Base-by-base conservation (phyloP, 2,888 invertebrate genomes). In the Lasius platythorax region DNA sequence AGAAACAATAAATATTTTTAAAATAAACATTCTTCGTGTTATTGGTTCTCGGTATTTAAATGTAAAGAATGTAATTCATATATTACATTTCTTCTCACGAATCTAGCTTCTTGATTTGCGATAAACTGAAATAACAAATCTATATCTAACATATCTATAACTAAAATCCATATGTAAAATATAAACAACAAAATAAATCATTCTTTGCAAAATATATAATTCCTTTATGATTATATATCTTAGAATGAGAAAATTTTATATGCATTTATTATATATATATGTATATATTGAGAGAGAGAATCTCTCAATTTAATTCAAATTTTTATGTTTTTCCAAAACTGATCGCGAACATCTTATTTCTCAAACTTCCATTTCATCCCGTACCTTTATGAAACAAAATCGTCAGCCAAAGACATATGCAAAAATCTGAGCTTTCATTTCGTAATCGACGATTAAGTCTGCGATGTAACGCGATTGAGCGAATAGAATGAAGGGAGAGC, bases 401-500 rank as follows among this genome's bases (percentile, higher is more conserved):
- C 30, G 43, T 30, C n/a, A 68, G 18, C 30, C 68, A 28, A 67
- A 56, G 12, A 67, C 2, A 33, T 18, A 28, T 23, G 11, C 46
- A 79, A 78, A 83, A 83, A 70, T 79, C 67, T 18, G 33, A 37
- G 40, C 15, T 46, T 61, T 46, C 75, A 53, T 28, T 37, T 61
- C 78, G 79, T 33, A 68, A 75, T 68, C 67, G 68, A 58, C 83
- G 81, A 81, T 61, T 78, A 72, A 37, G 12, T 12, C 33, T 30
- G 64, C 83, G 85, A 86, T 83, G 84, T 83, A 50, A 50, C 73
- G 79, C 68, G 82, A 86, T 76, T 83, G 84, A 63, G 70, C 58
- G 78, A 85, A 84, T 85, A 82, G 82, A 86, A 88, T 86, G 86
- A 84, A 88, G 82, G 87, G 85, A 74, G 58, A 85, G 81, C 79